Conservation (phyloP, 2,113 vertebrate genomes). For the Sterna hirundo region DNA sequence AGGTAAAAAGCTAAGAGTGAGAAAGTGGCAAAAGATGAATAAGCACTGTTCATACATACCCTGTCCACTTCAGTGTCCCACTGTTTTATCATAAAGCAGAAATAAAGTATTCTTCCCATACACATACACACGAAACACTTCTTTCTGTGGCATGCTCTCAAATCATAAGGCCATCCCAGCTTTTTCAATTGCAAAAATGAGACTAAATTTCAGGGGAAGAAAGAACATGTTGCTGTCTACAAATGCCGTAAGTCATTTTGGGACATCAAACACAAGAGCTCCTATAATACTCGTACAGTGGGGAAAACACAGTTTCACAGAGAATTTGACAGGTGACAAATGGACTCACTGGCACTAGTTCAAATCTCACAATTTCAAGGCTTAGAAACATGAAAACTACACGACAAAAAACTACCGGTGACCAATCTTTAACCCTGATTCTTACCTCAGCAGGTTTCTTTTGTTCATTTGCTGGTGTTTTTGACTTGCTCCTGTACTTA, state of each 20-base stretch:
- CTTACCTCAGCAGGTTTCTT: conserved; percentile 95
- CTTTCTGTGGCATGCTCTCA: neutral
- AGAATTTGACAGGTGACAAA: conserved; percentile 17
- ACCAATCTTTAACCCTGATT: conserved; percentile 26
- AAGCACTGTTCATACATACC: neutral
- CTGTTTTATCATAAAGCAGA: neutral
- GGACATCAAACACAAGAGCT: neutral
- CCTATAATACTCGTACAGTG: neutral
- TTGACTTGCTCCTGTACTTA: conserved; percentile 88
- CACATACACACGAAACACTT: fast-evolving
- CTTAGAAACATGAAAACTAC: neutral
- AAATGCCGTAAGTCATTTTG: neutral
- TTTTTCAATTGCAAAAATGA: neutral
- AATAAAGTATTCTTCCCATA: neutral
- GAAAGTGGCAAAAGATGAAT: neutral
- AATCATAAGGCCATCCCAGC: neutral
- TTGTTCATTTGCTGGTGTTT: conserved; percentile 83
- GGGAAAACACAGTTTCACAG: neutral
- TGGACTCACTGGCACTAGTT: neutral
- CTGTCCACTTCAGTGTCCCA: neutral
- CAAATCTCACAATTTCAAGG: neutral
- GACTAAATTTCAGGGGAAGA: neutral
- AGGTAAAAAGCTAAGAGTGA: neutral
- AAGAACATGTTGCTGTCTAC: neutral
- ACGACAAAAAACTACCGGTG: neutral